phyloP scores from a whole-genome alignment of 2,113 vertebrate genomes.

The Podarcis muralis region DNA sequence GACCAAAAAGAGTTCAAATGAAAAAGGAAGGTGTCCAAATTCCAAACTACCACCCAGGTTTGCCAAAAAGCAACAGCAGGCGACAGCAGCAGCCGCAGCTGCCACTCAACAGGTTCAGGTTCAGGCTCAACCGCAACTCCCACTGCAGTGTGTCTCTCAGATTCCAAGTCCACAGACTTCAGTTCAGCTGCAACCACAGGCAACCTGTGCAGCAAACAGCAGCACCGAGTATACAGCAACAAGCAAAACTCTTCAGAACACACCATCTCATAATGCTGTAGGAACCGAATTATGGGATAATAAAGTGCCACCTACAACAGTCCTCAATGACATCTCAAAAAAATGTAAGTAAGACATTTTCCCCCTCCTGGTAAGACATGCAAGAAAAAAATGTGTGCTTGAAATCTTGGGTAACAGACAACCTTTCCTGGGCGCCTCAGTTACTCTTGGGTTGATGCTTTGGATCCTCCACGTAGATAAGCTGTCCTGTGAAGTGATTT shows the following conservation, averaged over 20 bases:
- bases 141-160: conserved; percentile 55
- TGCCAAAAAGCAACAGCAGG: conserved; percentile 92
- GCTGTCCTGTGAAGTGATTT: neutral
- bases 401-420: neutral
- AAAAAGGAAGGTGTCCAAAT: conserved; percentile 90
- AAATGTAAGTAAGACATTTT: conserved; percentile 84
- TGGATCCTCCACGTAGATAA: neutral
- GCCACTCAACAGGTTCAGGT: conserved; percentile 41
- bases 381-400: neutral
- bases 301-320: conserved; percentile 84
- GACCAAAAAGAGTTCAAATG: conserved; percentile 91
- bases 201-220: conserved; percentile 61
- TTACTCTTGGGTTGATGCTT: neutral
- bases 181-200: conserved; percentile 60
- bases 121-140: conserved; percentile 68
- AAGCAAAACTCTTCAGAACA: conserved; percentile 76
- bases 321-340: conserved; percentile 89
- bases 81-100: conserved; percentile 63
- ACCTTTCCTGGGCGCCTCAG: neutral
- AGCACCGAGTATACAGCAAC: conserved; percentile 81
- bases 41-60: conserved; percentile 95
- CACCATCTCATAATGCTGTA: conserved; percentile 81
- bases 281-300: conserved; percentile 94
- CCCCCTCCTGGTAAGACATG: fast-evolving
- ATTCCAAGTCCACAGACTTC: conserved; percentile 67